These are phyloP conservation scores for Australoheros facetus DNA, from an alignment of 2,797 vertebrate species.

Conservation along the genomic window DNA sequence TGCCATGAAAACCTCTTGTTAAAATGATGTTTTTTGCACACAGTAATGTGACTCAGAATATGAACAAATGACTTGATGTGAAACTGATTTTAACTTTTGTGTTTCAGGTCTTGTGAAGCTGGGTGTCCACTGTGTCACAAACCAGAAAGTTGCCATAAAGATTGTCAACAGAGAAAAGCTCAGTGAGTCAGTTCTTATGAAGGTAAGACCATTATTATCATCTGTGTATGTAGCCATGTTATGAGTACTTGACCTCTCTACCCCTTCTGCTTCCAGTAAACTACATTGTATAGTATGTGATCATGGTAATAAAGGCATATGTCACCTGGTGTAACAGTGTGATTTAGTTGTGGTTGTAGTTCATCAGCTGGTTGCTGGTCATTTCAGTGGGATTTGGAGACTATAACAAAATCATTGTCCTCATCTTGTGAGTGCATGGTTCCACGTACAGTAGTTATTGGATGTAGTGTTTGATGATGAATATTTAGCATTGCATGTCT, in stretches of 20 bases:
- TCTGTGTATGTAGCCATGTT: not conserved
- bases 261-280: no score
- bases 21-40: not conserved
- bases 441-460: not conserved
- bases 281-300: no score
- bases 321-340: not conserved
- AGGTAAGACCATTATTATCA: conserved; percentile 76
- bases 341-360: not conserved
- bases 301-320: no score
- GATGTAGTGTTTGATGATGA: not conserved
- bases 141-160: conserved; percentile 94
- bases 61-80: not conserved
- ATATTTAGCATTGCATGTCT: not conserved
- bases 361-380: not conserved
- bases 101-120: conserved; percentile 90
- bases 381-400: not conserved
- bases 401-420: rapidly evolving
- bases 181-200: conserved; percentile 93
- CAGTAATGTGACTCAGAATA: not conserved
- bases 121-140: conserved; percentile 91
- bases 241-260: no score
- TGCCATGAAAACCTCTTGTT: not conserved
- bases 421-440: not conserved
- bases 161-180: conserved; percentile 95
- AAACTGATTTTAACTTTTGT: not conserved